Conservation (phyloP, 2,113 vertebrate genomes). For the Macroglossus sobrinus region DNA sequence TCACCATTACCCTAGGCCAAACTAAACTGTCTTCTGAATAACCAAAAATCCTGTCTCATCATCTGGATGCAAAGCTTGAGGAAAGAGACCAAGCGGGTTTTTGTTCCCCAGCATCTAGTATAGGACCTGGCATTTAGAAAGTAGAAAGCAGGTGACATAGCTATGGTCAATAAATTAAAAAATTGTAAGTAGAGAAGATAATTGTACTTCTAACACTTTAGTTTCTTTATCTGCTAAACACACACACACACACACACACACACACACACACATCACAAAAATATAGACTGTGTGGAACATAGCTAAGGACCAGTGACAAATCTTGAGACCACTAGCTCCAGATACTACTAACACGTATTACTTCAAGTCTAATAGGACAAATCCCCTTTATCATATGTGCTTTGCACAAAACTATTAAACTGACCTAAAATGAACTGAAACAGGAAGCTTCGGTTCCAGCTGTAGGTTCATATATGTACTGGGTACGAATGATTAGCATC, state of each 20-base stretch:
- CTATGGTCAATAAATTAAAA: neutral
- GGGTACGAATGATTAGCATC: neutral
- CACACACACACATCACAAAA: neutral
- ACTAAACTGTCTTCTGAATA: neutral
- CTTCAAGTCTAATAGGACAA: neutral
- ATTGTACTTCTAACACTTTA: neutral
- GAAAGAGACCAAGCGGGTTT: neutral
- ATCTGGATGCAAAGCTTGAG: neutral
- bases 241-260: neutral
- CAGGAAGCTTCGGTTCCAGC: neutral
- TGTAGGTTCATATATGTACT: accelerated
- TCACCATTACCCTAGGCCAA: neutral
- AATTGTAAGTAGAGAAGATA: neutral
- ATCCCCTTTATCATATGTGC: neutral
- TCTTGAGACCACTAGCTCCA: neutral
- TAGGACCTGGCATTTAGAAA: neutral
- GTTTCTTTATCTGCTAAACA: neutral
- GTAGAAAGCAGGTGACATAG: neutral
- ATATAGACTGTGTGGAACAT: neutral
- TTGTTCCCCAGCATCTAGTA: neutral
- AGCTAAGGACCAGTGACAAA: neutral
- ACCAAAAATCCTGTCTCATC: neutral
- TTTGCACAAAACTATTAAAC: neutral
- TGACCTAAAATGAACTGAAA: neutral
- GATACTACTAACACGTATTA: neutral